Evolutionary conservation across 2,888 invertebrate species (phyloP).

Genomic region (Diaprepes abbreviatus): DNA sequence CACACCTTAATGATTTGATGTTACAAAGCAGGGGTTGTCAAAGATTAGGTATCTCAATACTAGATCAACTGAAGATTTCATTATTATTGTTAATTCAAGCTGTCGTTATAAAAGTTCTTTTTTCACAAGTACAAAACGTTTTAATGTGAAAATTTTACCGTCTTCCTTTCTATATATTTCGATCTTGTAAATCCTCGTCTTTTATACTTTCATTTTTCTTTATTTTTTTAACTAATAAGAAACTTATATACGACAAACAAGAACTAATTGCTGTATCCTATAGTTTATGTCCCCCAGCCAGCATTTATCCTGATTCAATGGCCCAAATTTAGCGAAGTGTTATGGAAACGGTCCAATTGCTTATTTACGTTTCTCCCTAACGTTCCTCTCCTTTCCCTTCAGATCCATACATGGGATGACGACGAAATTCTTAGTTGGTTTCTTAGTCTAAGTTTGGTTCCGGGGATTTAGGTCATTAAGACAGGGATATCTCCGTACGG

Average conservation of each 20-base stretch:
- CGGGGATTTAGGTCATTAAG: slow-evolving; percentile 6
- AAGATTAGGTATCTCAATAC: too few relatives aligned
- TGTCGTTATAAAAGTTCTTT: too few relatives aligned
- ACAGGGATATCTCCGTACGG: background rate
- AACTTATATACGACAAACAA: background rate
- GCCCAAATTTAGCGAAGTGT: slow-evolving; percentile 5
- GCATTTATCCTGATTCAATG: background rate
- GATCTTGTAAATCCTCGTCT: too few relatives aligned
- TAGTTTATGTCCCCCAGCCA: background rate
- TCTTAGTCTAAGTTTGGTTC: background rate
- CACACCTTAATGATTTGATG: too few relatives aligned
- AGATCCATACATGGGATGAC: slow-evolving; percentile 1
- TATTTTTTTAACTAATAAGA: background rate
- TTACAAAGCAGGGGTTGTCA: too few relatives aligned
- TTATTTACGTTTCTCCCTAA: background rate
- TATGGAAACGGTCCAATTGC: slow-evolving; percentile 9
- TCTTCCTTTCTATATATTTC: too few relatives aligned
- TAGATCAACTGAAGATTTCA: too few relatives aligned
- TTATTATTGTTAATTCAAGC: too few relatives aligned
- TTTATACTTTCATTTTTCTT: too few relatives aligned
- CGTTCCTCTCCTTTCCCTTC: background rate
- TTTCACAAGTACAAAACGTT: too few relatives aligned
- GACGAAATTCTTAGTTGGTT: background rate
- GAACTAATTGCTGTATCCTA: slow-evolving; percentile 10
- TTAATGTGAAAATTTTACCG: too few relatives aligned